Evolutionary conservation across 35 echinoderm and acorn worm species (phyloP).

Genomic region (Ophioderma brevispina): DNA sequence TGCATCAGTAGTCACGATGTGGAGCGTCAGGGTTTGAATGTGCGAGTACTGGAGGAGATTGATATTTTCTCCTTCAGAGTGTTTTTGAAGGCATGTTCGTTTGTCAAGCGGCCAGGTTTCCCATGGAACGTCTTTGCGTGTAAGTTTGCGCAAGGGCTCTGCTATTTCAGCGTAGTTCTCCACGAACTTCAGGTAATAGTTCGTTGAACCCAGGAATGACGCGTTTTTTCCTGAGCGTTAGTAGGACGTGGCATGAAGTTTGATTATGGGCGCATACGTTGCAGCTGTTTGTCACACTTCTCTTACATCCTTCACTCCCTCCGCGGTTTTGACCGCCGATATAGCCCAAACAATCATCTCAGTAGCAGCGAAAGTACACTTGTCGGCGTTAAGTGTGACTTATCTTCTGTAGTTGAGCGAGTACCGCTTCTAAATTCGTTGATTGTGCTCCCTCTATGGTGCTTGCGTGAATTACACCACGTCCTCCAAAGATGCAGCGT

Average conservation of each 20-base stretch:
- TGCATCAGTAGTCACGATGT: conserved; percentile 54
- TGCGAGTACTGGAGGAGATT: conserved; percentile 2
- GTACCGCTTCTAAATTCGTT: not conserved
- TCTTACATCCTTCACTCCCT: no score
- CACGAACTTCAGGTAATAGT: conserved; percentile 56
- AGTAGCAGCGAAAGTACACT: conserved; percentile 28
- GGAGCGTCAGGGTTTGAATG: conserved; percentile 11
- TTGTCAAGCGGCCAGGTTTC: no score
- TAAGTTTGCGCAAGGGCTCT: conserved; percentile 38
- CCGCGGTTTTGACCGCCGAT: not conserved
- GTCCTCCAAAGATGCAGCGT: not conserved
- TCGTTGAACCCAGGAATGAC: conserved; percentile 43
- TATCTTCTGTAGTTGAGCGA: not conserved
- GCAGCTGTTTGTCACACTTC: no score
- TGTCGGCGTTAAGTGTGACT: conserved; percentile 37
- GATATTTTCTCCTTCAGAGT: conserved; percentile 29
- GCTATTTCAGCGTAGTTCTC: conserved; percentile 48
- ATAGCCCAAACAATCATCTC: conserved; percentile 24
- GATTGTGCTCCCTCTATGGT: conserved; percentile 4
- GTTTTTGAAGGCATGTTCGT: conserved; percentile 18
- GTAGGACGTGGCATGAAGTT: conserved; percentile 40
- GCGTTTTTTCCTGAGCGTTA: not conserved
- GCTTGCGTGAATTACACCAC: not conserved
- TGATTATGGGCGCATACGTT: not conserved
- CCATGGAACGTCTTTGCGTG: conserved; percentile 39